Evolutionary conservation across 30 jellyfish, hydroid and myxozoan species (phyloP).

Genomic region (Pelagia noctiluca): DNA sequence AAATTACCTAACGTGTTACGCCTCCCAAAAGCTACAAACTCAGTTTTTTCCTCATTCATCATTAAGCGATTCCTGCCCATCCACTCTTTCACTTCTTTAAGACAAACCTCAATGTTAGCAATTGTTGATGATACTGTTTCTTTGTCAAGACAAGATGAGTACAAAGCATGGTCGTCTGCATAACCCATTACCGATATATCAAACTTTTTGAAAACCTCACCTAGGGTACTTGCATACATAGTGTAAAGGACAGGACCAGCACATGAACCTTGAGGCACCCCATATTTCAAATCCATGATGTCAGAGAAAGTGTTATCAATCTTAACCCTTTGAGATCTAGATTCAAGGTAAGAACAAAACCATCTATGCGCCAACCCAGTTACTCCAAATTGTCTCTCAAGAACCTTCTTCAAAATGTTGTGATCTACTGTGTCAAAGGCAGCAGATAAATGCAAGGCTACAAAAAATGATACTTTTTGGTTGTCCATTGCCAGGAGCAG

Average conservation of each 20-base stretch:
- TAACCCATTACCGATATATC: slow-evolving; percentile 18
- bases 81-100: slow-evolving; percentile 51
- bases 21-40: slow-evolving; percentile 54
- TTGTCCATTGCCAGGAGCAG: slow-evolving; percentile 39
- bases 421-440: slow-evolving; percentile 48
- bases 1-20: slow-evolving; percentile 23
- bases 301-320: slow-evolving; percentile 4
- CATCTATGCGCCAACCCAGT: slow-evolving; percentile 2
- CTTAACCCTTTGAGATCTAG: slow-evolving; percentile 19
- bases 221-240: slow-evolving; percentile 12
- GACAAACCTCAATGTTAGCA: slow-evolving; percentile 34
- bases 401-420: slow-evolving; percentile 25
- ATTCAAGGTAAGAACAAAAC: slow-evolving; percentile 15
- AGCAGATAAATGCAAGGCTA: slow-evolving; percentile 38
- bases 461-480: slow-evolving; percentile 51
- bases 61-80: slow-evolving; percentile 44
- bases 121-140: slow-evolving; percentile 40
- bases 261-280: slow-evolving; percentile 20
- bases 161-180: slow-evolving; percentile 27
- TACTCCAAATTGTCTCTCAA: slow-evolving; percentile 34
- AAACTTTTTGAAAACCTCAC: no score
- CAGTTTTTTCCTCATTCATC: slow-evolving; percentile 35
- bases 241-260: slow-evolving; percentile 7
- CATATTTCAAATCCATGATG: background rate
- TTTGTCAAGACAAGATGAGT: slow-evolving; percentile 34